Evolutionary conservation across 2,888 invertebrate species (phyloP).

Genomic region (Ochropleura plecta): DNA sequence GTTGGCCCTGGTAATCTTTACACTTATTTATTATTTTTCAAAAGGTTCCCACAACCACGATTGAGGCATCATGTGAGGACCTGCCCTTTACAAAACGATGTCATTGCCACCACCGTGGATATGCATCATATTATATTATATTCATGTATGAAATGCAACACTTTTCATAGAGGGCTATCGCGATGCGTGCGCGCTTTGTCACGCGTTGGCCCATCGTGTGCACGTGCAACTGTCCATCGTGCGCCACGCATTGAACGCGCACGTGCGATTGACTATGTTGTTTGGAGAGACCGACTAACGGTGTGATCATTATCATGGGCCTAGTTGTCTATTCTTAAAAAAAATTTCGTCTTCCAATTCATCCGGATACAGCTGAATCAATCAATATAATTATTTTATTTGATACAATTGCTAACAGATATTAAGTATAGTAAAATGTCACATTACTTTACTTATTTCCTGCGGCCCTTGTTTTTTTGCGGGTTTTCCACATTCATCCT

Average conservation of each 20-base stretch:
- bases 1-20: constrained; percentile 14
- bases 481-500: background rate
- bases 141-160: constrained; percentile 31
- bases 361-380: no score
- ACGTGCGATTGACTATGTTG: constrained; percentile 4
- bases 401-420: no score
- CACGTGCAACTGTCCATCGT: constrained; percentile 30
- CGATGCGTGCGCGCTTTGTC: constrained; percentile 43
- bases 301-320: background rate
- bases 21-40: constrained; percentile 10
- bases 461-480: background rate
- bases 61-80: constrained; percentile 13
- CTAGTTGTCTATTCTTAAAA: background rate
- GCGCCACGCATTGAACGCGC: constrained; percentile 23
- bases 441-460: no score
- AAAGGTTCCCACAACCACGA: constrained; percentile 4
- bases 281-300: background rate
- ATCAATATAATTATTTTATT: no score
- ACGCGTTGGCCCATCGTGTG: constrained; percentile 38
- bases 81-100: constrained; percentile 50
- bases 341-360: no score
- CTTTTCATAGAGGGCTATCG: constrained; percentile 49
- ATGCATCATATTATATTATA: constrained; percentile 1
- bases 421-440: no score
- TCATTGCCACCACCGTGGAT: constrained; percentile 44